A percentile compares a stretch with the other conserved stretches of the same genome.
Evolutionary conservation across 1,140 invertebrate genomes (phyloP).

Genomic region (Cecropterus lyciades): DNA sequence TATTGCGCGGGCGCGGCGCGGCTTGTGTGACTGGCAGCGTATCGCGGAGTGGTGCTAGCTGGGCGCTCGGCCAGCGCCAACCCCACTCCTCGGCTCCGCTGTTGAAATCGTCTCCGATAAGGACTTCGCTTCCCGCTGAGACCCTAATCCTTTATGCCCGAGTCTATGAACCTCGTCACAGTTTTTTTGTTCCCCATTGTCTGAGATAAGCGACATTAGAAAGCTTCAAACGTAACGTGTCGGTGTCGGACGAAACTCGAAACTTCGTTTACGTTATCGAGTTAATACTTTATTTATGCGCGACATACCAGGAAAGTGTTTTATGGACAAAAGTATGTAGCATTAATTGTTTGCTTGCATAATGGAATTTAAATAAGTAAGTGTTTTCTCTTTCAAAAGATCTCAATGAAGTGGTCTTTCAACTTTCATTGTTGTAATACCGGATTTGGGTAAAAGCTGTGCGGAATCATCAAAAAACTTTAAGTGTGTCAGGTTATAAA

Average conservation of each 20-base stretch:
- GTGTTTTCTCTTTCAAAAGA: constrained; percentile 27
- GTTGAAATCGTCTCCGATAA: constrained; percentile 69
- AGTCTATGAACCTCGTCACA: constrained; percentile 61
- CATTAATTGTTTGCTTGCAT: constrained; percentile 9
- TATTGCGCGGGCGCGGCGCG: constrained; percentile 64
- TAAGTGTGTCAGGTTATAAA: constrained; percentile 21
- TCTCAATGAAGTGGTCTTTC: constrained; percentile 17
- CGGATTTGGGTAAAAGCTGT: constrained; percentile 25
- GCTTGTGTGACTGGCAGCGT: constrained; percentile 50
- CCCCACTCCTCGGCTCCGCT: constrained; percentile 60
- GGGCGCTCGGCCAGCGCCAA: constrained; percentile 37
- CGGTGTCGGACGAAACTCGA: too few relatives aligned
- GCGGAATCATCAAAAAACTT: constrained; percentile 16
- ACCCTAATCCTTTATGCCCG: constrained; percentile 63
- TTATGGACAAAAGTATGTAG: not conserved
- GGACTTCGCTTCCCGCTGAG: constrained; percentile 59
- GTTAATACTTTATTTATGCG: not conserved
- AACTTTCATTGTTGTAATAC: constrained; percentile 31
- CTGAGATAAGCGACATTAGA: constrained; percentile 25
- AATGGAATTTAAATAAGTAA: constrained; percentile 18
- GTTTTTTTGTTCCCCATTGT: constrained; percentile 35
- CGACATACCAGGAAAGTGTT: not conserved
- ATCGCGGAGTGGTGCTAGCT: constrained; percentile 48
- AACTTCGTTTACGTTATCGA: too few relatives aligned
- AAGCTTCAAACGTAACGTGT: not conserved